A percentile compares a stretch with the other conserved stretches of the same genome.
phyloP scores from a whole-genome alignment of 1,140 invertebrate species.

The Drosophila gunungcola region DNA sequence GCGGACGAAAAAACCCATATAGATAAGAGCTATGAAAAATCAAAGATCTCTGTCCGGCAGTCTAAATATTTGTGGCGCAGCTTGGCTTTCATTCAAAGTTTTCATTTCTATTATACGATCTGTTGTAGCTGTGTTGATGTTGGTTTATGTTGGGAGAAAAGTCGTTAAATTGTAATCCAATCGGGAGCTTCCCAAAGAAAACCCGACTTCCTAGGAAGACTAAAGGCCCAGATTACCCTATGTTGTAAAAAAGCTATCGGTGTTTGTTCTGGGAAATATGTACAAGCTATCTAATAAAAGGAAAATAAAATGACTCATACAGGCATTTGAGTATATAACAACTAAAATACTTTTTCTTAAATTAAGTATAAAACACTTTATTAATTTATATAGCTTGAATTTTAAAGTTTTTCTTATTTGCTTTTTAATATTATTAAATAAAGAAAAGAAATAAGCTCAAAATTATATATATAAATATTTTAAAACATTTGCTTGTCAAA shows the following conservation, averaged over 20 bases:
- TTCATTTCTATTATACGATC: constrained; percentile 15
- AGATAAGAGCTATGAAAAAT: constrained; percentile 60
- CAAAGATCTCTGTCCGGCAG: constrained; percentile 36
- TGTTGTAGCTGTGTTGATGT: constrained; percentile 15
- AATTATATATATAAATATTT: too few species aligned
- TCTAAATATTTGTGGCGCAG: constrained; percentile 57
- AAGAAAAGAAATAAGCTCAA: too few species aligned
- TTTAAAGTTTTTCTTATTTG: too few species aligned
- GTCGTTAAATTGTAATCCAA: constrained; percentile 31
- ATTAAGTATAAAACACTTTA: too few species aligned
- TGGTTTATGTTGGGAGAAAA: constrained; percentile 2
- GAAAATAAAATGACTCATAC: not conserved
- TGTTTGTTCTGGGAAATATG: constrained; percentile 3
- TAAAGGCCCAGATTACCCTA: not conserved
- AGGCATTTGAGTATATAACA: not conserved
- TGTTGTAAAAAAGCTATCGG: not conserved
- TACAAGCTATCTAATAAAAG: not conserved
- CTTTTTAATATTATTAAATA: too few species aligned
- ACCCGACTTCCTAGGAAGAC: constrained; percentile 23
- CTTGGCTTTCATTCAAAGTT: constrained; percentile 30
- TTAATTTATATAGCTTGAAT: too few species aligned
- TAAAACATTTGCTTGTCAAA: too few species aligned
- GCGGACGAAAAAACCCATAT: constrained; percentile 46
- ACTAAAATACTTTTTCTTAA: too few species aligned
- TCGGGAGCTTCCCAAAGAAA: constrained; percentile 7